Base-by-base conservation (phyloP, 2,888 invertebrate species). In the Oscheius sp. region DNA sequence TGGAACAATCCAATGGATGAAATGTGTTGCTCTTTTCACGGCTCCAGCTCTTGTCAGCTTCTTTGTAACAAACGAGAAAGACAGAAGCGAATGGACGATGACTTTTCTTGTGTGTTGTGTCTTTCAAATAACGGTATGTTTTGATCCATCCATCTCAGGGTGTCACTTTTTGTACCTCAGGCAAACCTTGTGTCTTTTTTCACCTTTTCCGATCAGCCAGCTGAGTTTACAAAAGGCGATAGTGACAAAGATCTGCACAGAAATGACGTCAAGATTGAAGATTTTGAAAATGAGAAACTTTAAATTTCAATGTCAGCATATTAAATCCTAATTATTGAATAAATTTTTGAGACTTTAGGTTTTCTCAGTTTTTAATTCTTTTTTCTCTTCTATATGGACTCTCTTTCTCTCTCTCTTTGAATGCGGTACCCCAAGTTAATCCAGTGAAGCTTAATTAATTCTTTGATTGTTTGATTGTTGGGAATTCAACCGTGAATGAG, bases 1-100 rank as follows among this genome's bases (percentile, higher is more conserved):
- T 1, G 81, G 83, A 0, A 78, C 74, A 69, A 79, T 81, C 34
- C 83, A 83, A 42, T 81, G 83, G 73, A 79, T 81, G 73, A 83
- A 83, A 63, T 83, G 82, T 64, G 72, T 83, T 31, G 78, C 82
- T 1, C 69, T 83, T 2, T 81, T 83, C 64, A 73, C 75, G n/a
- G 82, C 82, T 34, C 83, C 83, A 0, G 70, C 73, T 1, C 74
- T 80, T 46, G 79, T 82, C 17, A 68, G 71, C n/a, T 65, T 77
- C 10, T 79, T 81, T 33, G 80, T 82, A 15, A 50, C 65, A 3
- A 74, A 82, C 53, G 81, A 81, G 61, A 71, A 58, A 0, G 68
- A 68, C 4, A 69, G 70, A 45, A 50, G 69, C 2, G 70, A 75
- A 66, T 78, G 78, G 77, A 68, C 69, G 31, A 55, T 70, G 57